phyloP scores from a whole-genome alignment of 1,140 invertebrate genomes.

The Lepidostoma basale region DNA sequence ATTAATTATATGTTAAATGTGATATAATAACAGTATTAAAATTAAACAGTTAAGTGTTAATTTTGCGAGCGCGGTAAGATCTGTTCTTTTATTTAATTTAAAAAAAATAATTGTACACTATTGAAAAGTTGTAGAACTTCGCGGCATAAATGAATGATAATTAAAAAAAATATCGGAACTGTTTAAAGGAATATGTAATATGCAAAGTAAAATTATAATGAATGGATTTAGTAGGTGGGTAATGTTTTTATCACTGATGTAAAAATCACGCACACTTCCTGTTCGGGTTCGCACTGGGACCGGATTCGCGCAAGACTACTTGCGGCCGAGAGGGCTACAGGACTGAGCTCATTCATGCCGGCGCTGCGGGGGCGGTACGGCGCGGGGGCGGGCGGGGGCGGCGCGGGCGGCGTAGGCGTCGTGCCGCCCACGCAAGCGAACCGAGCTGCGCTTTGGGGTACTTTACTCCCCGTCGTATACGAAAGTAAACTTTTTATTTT shows the following conservation, averaged over 20 bases:
- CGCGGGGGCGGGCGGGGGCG: conserved; percentile 7
- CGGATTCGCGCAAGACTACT: conserved; percentile 21
- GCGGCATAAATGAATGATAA: not conserved
- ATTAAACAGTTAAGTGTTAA: no score
- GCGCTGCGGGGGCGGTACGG: not conserved
- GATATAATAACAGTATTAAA: no score
- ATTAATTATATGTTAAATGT: no score
- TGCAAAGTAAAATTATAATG: not conserved
- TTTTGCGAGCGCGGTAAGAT: no score
- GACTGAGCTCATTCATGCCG: conserved; percentile 7
- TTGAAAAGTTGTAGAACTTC: not conserved
- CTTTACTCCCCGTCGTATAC: not conserved
- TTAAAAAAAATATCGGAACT: not conserved
- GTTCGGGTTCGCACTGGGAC: not conserved
- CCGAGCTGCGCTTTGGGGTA: not conserved
- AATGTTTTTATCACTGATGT: not conserved
- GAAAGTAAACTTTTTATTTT: no score
- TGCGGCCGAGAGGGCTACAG: conserved; percentile 5
- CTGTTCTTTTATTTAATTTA: no score
- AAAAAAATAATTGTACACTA: no score
- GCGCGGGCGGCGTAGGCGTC: not conserved
- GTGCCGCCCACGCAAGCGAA: not conserved
- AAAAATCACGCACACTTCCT: not conserved
- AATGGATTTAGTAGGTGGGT: not conserved
- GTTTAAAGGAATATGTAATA: not conserved